Evolutionary conservation across 2,888 invertebrate genomes (phyloP).

Genomic region (Lepidochrysops patricia): DNA sequence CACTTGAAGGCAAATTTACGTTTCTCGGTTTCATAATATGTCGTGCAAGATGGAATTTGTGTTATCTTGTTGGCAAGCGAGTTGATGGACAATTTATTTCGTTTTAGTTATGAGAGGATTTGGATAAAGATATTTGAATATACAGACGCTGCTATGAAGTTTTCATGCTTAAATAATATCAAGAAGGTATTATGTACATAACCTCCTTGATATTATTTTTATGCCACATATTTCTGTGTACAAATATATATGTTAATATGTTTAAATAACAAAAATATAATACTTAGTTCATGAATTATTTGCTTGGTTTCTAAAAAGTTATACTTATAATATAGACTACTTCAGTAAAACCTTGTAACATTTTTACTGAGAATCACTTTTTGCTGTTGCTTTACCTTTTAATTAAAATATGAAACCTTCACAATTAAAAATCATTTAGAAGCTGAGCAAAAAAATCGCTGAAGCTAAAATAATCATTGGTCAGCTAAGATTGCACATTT

Average conservation of each 20-base stretch:
- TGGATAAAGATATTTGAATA: slow-evolving; percentile 33
- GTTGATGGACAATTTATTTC: slow-evolving; percentile 56
- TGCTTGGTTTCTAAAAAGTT: background rate
- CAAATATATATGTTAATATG: background rate
- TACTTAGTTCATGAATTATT: background rate
- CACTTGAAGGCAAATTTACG: slow-evolving; percentile 60
- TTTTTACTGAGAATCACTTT: background rate
- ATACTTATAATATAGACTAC: background rate
- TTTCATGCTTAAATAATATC: background rate
- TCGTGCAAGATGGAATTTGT: slow-evolving; percentile 56
- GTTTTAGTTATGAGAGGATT: slow-evolving; percentile 31
- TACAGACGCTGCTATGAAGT: background rate
- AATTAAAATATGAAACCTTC: background rate
- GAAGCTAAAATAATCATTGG: background rate
- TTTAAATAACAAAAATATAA: background rate
- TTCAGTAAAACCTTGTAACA: background rate
- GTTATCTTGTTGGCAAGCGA: slow-evolving; percentile 66
- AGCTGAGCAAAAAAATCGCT: background rate
- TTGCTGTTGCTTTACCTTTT: background rate
- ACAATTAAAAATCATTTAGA: background rate
- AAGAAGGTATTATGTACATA: no score
- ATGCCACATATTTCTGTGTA: no score
- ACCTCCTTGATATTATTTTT: background rate
- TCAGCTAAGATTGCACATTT: no score
- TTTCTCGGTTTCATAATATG: slow-evolving; percentile 56